Evolutionary conservation across 2,113 vertebrate species (phyloP), one percentile per base, ranked within the genome.

Genomic region (Sardina pilchardus): DNA sequence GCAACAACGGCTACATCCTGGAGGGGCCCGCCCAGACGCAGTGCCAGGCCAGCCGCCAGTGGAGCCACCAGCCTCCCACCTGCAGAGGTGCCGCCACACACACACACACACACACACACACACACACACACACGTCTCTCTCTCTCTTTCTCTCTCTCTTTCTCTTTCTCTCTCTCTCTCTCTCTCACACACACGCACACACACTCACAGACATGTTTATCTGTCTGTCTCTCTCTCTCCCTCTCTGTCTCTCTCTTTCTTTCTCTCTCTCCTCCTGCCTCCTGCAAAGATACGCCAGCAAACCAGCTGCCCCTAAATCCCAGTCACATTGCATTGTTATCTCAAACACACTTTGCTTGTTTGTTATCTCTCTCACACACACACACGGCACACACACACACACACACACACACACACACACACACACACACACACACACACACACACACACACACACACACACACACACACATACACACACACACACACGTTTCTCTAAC

Each of bases 1-100:
- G 98, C 90, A 99, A 99, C 89, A 96, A 95, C 87, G 98, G 98
- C 9, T 99, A 99, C 86, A 93, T 97, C 34, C 96, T 99, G 95
- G 97, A 99, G 93, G 98, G 98, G 16, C 97, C 97, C n/a, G 96
- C 95, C 0, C 96, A 96, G 85, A 97, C 98, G 9, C 98, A 99
- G 88, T 99, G 98, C 87, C 98, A 99, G 87, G 94, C 98, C 59
- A 98, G 92, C 59, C 95, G 98, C 24, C 98, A 99, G 50, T 99
- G 98, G 98, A 99, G 97, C 86, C 97, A 97, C 24, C 97, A 97
- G 81, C 97, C 97, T 1, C 97, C 98, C 0, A 95, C 96, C 86
- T 99, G 98, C 93, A 97, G 96, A 97, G 98, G 98, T 99, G 95
- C 89, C 80, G 48, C 16, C 36, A 4, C 50, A 42, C 39, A 42